Base-by-base conservation (phyloP, 1,140 invertebrate species). In the Lasioglossum albipes region DNA sequence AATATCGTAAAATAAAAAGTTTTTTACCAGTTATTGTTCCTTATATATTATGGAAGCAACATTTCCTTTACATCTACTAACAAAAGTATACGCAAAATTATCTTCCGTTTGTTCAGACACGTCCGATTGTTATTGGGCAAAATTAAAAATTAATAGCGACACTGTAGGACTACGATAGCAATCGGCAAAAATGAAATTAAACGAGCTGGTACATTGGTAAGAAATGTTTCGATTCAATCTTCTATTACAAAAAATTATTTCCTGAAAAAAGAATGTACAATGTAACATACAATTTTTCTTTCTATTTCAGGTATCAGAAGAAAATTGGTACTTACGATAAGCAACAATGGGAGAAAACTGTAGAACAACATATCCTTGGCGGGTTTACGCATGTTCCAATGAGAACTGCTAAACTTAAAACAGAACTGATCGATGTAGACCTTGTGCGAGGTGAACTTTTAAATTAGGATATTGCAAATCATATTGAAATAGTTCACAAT, bases 291-390 rank as follows among this genome's bases (percentile, higher is more conserved):
- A 27, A 74, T 42, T 73, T 31, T 54, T 7, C n/a, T 31, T 54
- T 7, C n/a, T 80, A 20, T 79, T 78, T 42, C 5, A 97, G 97
- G 96, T 98, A 98, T 94, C 97, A 98, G 91, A 97, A 97, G 91
- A 97, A 98, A 95, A 99, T 99, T 92, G 98, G 98, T 88, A 97
- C 97, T 42, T 99, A 99, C 94, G 98, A 99, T 93, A 99, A 98
- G 91, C 97, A 98, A 91, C 95, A 97, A 95, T 99, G 98, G 98
- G 98, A 99, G 92, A 97, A 97, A 88, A 98, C 97, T 75, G 96
- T 99, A 77, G 98, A 99, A 90, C 96, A 98, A 90, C 95, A 97
- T 86, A 96, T 99, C 85, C 94, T 98, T 88, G 95, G 96, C 93
- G 97, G 97, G 79, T 95, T 98, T 59, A 96, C 95, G 79, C 96